These are phyloP conservation scores for Pardosa pseudoannulata DNA, from an alignment of 2,888 invertebrate genomes.

Conservation along the genomic window DNA sequence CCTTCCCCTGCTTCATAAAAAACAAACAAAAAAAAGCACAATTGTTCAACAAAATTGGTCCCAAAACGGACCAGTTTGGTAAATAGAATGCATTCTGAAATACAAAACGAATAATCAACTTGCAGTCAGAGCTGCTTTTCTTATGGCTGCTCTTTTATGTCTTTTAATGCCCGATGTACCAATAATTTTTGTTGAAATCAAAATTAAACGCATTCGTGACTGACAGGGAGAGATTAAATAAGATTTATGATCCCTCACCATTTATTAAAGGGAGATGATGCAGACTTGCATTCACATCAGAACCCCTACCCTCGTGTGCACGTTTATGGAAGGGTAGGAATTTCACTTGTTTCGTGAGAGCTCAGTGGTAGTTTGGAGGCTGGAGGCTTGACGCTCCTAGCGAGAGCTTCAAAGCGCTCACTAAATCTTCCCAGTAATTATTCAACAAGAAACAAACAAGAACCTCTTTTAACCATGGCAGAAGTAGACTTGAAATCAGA, in stretches of 20 bases:
- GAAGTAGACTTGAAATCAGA: no score
- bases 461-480: no score
- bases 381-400: background rate
- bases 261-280: background rate
- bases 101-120: background rate
- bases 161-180: background rate
- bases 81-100: background rate
- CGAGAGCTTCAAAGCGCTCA: background rate
- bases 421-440: background rate
- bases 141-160: no score
- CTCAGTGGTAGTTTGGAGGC: background rate
- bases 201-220: slow-evolving; percentile 15
- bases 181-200: background rate
- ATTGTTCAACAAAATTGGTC: background rate
- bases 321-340: background rate
- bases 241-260: background rate
- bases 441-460: background rate
- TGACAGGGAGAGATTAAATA: background rate
- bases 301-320: background rate
- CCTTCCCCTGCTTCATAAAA: slow-evolving; percentile 11
- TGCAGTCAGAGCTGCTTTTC: no score
- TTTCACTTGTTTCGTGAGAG: slow-evolving; percentile 6
- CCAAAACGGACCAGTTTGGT: background rate
- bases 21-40: background rate
- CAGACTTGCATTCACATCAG: background rate